Evolutionary conservation across 2,888 invertebrate species (phyloP).

Genomic region (Melanchra persicariae): DNA sequence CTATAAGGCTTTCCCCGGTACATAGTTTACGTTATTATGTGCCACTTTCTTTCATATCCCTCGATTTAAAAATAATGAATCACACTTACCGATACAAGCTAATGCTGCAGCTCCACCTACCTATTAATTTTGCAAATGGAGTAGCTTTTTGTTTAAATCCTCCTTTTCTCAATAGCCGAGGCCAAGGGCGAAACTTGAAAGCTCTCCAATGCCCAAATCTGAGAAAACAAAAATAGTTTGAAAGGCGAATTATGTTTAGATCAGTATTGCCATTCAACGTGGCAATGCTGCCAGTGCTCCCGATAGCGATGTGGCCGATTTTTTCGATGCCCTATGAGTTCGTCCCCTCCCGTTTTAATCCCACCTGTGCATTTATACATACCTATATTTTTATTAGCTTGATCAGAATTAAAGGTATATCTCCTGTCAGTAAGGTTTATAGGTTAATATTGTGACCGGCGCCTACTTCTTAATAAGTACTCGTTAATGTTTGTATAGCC

Average conservation of each 20-base stretch:
- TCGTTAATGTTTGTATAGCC: background rate
- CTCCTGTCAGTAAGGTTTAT: background rate
- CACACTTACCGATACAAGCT: conserved; percentile 12
- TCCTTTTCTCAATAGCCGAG: background rate
- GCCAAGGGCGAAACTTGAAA: background rate
- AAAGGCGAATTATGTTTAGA: background rate
- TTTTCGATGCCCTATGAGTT: background rate
- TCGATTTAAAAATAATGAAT: conserved; percentile 22
- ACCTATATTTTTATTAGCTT: background rate
- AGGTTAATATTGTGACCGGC: background rate
- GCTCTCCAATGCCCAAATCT: background rate
- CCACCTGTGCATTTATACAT: background rate
- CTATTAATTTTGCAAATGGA: conserved; percentile 14
- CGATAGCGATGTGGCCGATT: background rate
- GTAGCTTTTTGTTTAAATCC: background rate
- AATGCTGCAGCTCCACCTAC: background rate
- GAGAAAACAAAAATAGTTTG: background rate
- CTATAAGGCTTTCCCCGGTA: conserved; percentile 39
- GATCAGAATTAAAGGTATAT: background rate
- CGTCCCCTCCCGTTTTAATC: background rate
- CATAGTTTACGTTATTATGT: conserved; percentile 41
- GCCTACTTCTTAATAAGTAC: background rate
- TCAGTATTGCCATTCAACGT: too few species aligned
- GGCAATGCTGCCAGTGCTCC: background rate
- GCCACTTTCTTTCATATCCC: conserved; percentile 53